phyloP scores from a whole-genome alignment of 2,888 invertebrate species.

The Cataglyphis livida region DNA sequence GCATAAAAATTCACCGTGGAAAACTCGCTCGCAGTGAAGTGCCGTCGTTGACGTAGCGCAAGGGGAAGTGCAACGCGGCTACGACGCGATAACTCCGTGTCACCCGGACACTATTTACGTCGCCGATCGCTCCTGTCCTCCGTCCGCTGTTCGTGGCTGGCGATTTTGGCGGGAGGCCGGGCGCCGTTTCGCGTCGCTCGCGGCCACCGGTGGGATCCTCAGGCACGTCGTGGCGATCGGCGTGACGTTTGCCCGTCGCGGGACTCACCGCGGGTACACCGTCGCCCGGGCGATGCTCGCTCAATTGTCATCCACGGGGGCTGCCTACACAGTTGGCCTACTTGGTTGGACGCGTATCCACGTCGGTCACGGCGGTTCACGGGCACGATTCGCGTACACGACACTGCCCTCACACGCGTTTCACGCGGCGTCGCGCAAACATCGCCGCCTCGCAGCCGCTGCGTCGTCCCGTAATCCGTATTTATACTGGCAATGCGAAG shows the following conservation, averaged over 20 bases:
- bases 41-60: slow-evolving; percentile 24
- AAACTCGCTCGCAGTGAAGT: slow-evolving; percentile 19
- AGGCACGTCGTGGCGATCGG: slow-evolving; percentile 11
- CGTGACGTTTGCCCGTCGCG: slow-evolving; percentile 44
- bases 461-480: slow-evolving; percentile 80
- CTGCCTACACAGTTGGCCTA: slow-evolving; percentile 80
- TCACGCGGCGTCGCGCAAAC: slow-evolving; percentile 75
- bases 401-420: slow-evolving; percentile 74
- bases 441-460: slow-evolving; percentile 77
- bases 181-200: slow-evolving; percentile 29
- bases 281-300: slow-evolving; percentile 74
- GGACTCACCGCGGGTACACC: slow-evolving; percentile 56
- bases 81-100: slow-evolving; percentile 63
- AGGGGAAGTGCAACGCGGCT: neutral
- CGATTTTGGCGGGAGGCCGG: slow-evolving; percentile 73
- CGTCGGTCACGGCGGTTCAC: slow-evolving; percentile 67
- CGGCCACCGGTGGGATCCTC: slow-evolving; percentile 22
- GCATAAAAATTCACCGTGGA: slow-evolving; percentile 55
- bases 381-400: slow-evolving; percentile 60
- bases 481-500: slow-evolving; percentile 84
- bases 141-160: slow-evolving; percentile 54
- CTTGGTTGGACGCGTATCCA: slow-evolving; percentile 81
- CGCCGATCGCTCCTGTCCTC: slow-evolving; percentile 63
- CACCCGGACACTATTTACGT: slow-evolving; percentile 79
- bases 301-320: slow-evolving; percentile 84